Conservation (phyloP, 1,140 invertebrate species). For the Zaprionus nigranus region DNA sequence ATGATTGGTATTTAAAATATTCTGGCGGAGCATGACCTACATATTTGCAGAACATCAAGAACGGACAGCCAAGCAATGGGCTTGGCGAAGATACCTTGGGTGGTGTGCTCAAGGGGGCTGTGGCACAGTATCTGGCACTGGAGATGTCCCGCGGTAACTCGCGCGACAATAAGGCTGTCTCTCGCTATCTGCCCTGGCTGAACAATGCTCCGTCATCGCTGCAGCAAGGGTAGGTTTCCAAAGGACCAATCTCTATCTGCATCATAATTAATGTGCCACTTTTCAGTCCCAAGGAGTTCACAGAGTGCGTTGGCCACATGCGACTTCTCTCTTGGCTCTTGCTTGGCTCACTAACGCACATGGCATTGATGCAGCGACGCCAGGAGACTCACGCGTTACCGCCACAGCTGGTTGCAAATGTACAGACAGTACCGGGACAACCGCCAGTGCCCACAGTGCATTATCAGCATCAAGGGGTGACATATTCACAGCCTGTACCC, state of each 20-base stretch:
- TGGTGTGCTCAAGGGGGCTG: conserved; percentile 96
- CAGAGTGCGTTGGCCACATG: conserved; percentile 97
- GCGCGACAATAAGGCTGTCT: conserved; percentile 93
- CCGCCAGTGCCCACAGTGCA: conserved; percentile 58
- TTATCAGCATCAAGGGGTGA: conserved; percentile 77
- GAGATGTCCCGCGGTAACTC: conserved; percentile 95
- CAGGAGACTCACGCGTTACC: conserved; percentile 69
- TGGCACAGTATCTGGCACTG: conserved; percentile 97
- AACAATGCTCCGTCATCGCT: conserved; percentile 93
- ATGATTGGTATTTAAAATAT: background rate
- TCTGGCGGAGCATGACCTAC: conserved; percentile 2
- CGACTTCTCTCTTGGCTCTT: conserved; percentile 97
- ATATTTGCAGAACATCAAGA: conserved; percentile 89
- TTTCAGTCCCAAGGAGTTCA: conserved; percentile 94
- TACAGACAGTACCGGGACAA: conserved; percentile 41
- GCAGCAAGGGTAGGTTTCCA: conserved; percentile 89
- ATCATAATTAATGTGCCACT: background rate
- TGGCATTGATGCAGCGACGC: conserved; percentile 85
- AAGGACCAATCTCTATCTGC: background rate
- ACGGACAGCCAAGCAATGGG: conserved; percentile 89
- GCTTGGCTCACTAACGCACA: conserved; percentile 96
- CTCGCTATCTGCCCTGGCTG: conserved; percentile 96
- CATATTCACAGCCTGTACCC: conserved; percentile 94
- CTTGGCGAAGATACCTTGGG: conserved; percentile 98
- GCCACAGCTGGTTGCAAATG: conserved; percentile 43